Evolutionary conservation across 2,113 vertebrate species (phyloP), one percentile per base, ranked within the genome.

Genomic region (Rhinolophus ferrumequinum): DNA sequence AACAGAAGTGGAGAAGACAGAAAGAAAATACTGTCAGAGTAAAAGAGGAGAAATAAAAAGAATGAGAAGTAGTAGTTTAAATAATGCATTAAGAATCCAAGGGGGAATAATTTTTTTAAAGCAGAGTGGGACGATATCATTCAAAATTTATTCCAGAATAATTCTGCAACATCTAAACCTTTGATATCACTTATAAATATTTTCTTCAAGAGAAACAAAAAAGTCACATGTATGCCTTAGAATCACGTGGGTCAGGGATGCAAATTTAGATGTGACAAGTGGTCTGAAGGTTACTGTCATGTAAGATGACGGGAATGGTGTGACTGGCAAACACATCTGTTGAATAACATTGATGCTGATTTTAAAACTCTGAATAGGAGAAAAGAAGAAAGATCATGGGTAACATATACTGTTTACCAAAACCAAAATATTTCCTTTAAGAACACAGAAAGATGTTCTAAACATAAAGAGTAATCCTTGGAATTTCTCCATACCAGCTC

Each of bases 81-180:
- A 50, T 64, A 93, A 75, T 30, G 2, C 12, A 85, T 54, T 44
- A 60, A 14, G 2, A 47, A 47, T 19, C 30, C 19, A n/a, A 95
- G 21, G 56, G 19, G 75, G 94, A 94, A 88, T 4, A 12, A 79
- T 60, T 95, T 94, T 90, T 84, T 44, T 79, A 72, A 82, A 56
- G 38, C 9, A n/a, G 18, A 93, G 5, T 67, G 5, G 3, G 13
- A 62, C 11, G 15, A 28, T 87, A 79, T 60, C 30, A 62, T 11
- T 58, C 18, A 75, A 76, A 84, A 93, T 52, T 80, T 79, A 56
- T 80, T 75, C 28, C 70, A 41, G n/a, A 93, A 75, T 5, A 88
- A 79, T 69, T 79, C 18, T 50, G 0, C 26, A 38, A 76, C 2
- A 28, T 93, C 30, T n/a, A 10, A 56, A 83, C 26, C 12, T 90